Percentiles rank a stretch among this genome's conserved stretches.
Evolutionary conservation across 2,113 vertebrate genomes (phyloP).

Genomic region (Epinephelus fuscoguttatus): DNA sequence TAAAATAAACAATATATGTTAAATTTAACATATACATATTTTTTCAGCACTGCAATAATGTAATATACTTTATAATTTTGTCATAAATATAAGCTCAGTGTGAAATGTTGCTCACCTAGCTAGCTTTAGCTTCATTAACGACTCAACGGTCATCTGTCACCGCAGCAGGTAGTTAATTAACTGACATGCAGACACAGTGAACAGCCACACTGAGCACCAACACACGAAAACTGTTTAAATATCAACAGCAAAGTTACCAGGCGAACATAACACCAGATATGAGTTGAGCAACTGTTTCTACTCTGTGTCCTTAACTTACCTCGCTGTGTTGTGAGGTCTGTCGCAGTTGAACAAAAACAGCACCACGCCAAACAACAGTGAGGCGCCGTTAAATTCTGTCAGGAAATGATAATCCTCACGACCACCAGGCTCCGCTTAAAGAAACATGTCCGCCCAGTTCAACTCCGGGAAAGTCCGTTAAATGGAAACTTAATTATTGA

Average conservation of each 20-base stretch:
- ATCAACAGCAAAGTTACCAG: background rate
- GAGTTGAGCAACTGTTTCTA: background rate
- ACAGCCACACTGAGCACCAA: background rate
- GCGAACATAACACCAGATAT: background rate
- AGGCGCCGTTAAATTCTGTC: conserved; percentile 9
- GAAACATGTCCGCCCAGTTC: background rate
- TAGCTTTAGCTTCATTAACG: background rate
- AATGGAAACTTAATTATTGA: background rate
- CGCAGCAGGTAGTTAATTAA: conserved; percentile 7
- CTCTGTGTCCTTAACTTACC: conserved; percentile 33
- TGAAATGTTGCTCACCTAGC: background rate
- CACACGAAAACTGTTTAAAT: background rate
- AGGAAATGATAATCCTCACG: conserved; percentile 23
- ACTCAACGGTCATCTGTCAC: background rate
- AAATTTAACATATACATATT: too few species aligned
- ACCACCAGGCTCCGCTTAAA: background rate
- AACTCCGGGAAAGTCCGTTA: background rate
- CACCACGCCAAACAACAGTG: background rate
- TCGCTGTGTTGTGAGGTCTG: conserved; percentile 10
- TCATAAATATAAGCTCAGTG: background rate
- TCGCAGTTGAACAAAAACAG: conserved; percentile 29
- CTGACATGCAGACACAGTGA: background rate
- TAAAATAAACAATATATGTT: too few species aligned
- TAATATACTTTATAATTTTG: too few species aligned
- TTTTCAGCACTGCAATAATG: too few species aligned